phyloP scores from a whole-genome alignment of 2,888 invertebrate species.

The Eledone cirrhosa region DNA sequence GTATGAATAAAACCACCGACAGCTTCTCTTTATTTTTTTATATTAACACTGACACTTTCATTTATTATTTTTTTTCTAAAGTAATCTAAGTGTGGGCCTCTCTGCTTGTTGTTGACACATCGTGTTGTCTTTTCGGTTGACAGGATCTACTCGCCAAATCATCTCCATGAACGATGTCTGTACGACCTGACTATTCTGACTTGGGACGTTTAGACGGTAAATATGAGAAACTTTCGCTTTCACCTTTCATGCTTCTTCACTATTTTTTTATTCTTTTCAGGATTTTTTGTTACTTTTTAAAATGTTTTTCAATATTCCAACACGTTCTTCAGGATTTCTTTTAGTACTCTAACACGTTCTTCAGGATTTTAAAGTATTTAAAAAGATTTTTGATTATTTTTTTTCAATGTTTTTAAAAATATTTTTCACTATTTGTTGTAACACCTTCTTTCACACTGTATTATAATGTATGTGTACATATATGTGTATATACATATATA shows the following conservation, averaged over 20 bases:
- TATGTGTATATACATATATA: no score
- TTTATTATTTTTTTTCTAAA: no score
- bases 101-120: neutral
- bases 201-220: constrained; percentile 27
- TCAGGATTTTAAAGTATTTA: no score
- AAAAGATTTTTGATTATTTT: no score
- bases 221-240: neutral
- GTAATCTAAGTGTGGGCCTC: no score
- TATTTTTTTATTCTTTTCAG: neutral
- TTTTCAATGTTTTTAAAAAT: no score
- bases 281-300: neutral
- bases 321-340: neutral
- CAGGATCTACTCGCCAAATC: constrained; percentile 24
- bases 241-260: neutral
- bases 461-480: no score
- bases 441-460: no score
- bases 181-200: constrained; percentile 26
- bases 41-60: no score
- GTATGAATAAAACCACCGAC: constrained; percentile 15
- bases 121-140: constrained; percentile 24
- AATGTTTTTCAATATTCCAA: neutral
- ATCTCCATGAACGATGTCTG: constrained; percentile 25
- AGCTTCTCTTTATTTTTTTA: no score
- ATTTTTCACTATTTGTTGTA: no score
- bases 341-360: neutral